phyloP scores from a whole-genome alignment of 2,888 invertebrate species.

The Aporophyla nigra region DNA sequence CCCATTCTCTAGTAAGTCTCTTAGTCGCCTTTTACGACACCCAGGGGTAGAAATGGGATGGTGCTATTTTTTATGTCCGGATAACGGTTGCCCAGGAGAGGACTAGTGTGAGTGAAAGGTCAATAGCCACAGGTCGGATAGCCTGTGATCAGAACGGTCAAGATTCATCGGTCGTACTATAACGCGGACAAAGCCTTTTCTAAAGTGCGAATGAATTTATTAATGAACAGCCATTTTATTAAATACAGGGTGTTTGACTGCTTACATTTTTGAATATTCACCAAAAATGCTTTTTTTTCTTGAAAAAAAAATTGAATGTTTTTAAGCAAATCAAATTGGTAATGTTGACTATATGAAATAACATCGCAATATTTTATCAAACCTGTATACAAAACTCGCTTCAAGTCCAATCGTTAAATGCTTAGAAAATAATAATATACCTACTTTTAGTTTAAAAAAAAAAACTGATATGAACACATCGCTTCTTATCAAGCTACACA shows the following conservation, averaged over 20 bases:
- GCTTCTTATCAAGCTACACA: no score
- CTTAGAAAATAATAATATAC: conserved; percentile 42
- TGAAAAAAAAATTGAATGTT: background rate
- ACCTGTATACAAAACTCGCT: conserved; percentile 7
- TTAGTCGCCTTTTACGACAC: no score
- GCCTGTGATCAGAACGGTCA: background rate
- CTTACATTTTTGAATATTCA: background rate
- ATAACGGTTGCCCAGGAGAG: no score
- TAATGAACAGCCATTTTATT: background rate
- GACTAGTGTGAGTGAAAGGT: background rate
- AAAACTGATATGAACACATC: background rate
- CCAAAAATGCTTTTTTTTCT: background rate
- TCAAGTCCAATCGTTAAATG: conserved; percentile 26
- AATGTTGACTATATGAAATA: background rate
- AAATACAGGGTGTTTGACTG: conserved; percentile 2
- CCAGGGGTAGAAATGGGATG: no score
- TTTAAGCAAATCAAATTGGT: background rate
- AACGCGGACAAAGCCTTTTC: background rate
- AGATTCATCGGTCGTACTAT: background rate
- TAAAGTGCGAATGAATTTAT: conserved; percentile 1
- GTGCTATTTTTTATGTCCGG: no score
- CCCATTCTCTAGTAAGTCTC: no score
- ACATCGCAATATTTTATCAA: background rate
- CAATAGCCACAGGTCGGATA: no score
- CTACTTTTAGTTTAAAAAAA: conserved; percentile 32